Percentiles rank a stretch among this genome's conserved stretches.
These are phyloP conservation scores for Gordius sp. DNA, from an alignment of 2,888 invertebrate genomes.

Conservation along the genomic window DNA sequence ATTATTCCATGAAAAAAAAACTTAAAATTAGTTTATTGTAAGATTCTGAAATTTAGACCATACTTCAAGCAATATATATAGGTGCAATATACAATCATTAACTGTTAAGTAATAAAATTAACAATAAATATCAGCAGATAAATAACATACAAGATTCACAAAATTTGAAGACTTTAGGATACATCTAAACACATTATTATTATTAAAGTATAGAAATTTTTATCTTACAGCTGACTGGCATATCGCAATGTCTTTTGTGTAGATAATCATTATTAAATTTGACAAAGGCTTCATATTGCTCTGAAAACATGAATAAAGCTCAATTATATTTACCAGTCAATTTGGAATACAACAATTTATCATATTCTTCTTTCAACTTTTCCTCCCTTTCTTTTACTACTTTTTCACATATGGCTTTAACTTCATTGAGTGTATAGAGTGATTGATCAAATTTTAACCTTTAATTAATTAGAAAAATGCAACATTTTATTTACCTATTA, in stretches of 20 bases:
- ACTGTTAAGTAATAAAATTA: no score
- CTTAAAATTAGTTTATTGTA: no score
- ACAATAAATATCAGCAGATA: no score
- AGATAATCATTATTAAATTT: conserved; percentile 94
- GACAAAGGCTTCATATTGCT: conserved; percentile 93
- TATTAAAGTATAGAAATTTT: not conserved
- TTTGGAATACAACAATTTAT: conserved; percentile 64
- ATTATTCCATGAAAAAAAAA: no score
- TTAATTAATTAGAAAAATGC: no score
- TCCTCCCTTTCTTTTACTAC: conserved; percentile 81
- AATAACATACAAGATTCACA: no score
- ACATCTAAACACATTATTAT: not conserved
- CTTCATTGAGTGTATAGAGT: conserved; percentile 34
- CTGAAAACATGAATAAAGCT: conserved; percentile 29
- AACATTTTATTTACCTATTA: no score
- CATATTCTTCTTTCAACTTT: conserved; percentile 73
- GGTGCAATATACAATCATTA: no score
- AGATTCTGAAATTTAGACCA: no score
- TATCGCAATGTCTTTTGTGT: conserved; percentile 39
- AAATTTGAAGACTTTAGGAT: no score
- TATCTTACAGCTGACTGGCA: conserved; percentile 17
- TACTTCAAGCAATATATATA: no score
- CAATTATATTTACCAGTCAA: conserved; percentile 38
- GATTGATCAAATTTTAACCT: no score
- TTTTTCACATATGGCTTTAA: conserved; percentile 81